Percentiles rank a stretch among this genome's conserved stretches.
These are phyloP conservation scores for Dasypolia templi DNA, from an alignment of 2,888 invertebrate species.

Conservation along the genomic window DNA sequence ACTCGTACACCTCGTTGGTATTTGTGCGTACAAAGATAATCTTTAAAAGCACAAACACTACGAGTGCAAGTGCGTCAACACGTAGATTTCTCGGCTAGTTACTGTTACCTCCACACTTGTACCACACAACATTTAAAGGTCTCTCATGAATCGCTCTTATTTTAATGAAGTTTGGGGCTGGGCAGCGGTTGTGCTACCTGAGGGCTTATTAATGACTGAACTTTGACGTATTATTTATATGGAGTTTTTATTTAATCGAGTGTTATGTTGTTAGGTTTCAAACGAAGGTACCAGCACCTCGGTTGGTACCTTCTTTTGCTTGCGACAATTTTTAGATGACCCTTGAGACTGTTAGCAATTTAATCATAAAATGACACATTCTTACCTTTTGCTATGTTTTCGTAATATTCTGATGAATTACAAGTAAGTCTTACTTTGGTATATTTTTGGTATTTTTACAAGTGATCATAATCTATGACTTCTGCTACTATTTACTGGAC, in stretches of 20 bases:
- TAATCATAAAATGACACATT: neutral
- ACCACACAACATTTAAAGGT: slow-evolving; percentile 43
- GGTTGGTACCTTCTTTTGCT: too few relatives aligned
- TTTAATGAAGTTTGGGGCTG: slow-evolving; percentile 59
- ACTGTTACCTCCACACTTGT: slow-evolving; percentile 3
- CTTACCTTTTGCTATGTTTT: neutral
- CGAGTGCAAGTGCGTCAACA: neutral
- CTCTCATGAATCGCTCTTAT: slow-evolving; percentile 57
- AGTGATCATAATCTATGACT: too few relatives aligned
- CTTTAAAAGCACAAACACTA: too few relatives aligned
- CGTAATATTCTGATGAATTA: neutral
- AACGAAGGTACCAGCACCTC: neutral
- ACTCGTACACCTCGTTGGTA: too few relatives aligned
- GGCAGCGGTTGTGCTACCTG: slow-evolving; percentile 35
- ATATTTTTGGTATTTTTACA: too few relatives aligned
- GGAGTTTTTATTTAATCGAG: neutral
- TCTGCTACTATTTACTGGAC: too few relatives aligned
- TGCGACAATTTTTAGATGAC: neutral
- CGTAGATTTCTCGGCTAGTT: too few relatives aligned
- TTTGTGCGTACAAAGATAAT: neutral
- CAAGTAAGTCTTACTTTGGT: too few relatives aligned
- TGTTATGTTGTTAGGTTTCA: slow-evolving; percentile 1
- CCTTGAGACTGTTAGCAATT: neutral
- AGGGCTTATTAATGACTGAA: slow-evolving; percentile 45
- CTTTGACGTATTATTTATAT: slow-evolving; percentile 33